Evolutionary conservation across 2,113 vertebrate species (phyloP).

Genomic region (Agapornis roseicollis): DNA sequence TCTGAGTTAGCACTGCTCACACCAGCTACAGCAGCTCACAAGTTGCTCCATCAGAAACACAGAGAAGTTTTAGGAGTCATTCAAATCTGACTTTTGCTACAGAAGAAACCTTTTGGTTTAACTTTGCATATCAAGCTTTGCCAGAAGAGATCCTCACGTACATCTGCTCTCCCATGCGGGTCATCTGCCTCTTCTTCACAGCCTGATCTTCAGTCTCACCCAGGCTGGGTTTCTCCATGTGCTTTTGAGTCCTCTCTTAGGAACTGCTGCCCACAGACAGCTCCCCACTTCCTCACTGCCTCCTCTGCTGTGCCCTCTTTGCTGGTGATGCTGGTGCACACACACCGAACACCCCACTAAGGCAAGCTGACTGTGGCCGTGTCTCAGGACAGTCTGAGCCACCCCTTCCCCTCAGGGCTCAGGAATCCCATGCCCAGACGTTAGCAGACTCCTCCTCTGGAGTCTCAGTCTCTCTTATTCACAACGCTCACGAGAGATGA

Average conservation of each 20-base stretch:
- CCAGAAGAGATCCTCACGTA: neutral
- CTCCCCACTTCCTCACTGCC: neutral
- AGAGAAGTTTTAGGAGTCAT: neutral
- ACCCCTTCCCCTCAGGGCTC: neutral
- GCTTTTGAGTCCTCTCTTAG: neutral
- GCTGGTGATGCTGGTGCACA: neutral
- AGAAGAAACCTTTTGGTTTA: neutral
- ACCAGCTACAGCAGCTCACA: neutral
- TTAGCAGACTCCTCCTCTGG: neutral
- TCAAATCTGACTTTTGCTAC: neutral
- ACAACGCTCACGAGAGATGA: neutral
- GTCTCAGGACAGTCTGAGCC: neutral
- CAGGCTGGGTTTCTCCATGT: rapidly evolving
- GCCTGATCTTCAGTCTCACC: neutral
- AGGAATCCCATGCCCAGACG: neutral
- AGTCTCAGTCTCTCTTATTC: neutral
- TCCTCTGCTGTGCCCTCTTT: neutral
- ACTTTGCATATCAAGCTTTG: neutral
- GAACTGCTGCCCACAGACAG: neutral
- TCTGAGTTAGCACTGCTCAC: neutral
- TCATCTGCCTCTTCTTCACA: neutral
- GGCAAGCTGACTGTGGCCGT: neutral
- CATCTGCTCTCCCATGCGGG: neutral
- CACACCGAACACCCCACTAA: rapidly evolving
- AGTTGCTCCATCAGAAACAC: neutral